These are phyloP conservation scores for Struthidea cinerea DNA, from an alignment of 2,113 vertebrate genomes.

Conservation along the genomic window DNA sequence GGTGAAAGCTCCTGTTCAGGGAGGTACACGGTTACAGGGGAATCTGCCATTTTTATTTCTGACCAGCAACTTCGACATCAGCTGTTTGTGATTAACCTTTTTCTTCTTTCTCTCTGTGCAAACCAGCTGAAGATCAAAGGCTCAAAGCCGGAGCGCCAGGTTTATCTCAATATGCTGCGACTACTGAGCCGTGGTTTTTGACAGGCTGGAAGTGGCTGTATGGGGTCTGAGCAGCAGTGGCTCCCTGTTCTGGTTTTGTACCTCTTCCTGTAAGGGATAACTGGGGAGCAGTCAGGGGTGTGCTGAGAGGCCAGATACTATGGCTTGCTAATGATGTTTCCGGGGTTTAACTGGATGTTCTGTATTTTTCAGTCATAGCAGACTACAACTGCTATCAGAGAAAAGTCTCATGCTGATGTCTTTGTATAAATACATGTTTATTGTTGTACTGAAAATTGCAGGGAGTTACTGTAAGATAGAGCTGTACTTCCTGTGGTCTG, in stretches of 20 bases:
- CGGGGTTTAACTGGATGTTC: neutral
- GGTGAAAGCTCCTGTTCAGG: neutral
- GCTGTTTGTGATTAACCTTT: neutral
- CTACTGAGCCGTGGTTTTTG: neutral
- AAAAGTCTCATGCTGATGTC: neutral
- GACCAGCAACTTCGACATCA: neutral
- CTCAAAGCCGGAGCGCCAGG: neutral
- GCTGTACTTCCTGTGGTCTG: neutral
- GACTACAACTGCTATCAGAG: neutral
- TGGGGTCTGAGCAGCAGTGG: neutral
- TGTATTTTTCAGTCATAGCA: neutral
- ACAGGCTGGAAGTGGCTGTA: neutral
- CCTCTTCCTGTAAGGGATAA: neutral
- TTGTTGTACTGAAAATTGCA: neutral
- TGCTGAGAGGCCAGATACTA: neutral
- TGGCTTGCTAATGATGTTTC: neutral
- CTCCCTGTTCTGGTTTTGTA: neutral
- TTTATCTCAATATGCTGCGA: neutral
- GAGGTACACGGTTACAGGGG: neutral
- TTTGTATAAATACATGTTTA: neutral
- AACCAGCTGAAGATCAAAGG: neutral
- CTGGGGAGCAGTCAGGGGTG: neutral
- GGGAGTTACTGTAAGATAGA: neutral
- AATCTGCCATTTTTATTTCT: neutral
- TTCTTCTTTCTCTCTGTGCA: neutral